A percentile compares a stretch with the other conserved stretches of the same genome.
Conservation (phyloP, 2,113 vertebrate species). For the Periophthalmodon schlosseri region DNA sequence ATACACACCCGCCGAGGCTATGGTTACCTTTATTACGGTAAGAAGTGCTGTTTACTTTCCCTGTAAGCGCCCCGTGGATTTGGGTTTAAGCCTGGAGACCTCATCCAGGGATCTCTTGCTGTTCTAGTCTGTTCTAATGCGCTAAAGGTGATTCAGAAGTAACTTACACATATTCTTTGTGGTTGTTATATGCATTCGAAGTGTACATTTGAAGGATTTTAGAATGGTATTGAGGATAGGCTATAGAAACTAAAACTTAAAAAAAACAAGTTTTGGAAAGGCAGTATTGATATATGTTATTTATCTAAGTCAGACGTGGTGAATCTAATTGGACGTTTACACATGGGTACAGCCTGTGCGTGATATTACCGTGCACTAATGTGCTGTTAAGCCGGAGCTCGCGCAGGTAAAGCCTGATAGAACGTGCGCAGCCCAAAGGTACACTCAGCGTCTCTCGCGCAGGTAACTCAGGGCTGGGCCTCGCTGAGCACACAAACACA, state of each 20-base stretch:
- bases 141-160: neutral
- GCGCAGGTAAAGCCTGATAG: conserved; percentile 28
- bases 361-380: neutral
- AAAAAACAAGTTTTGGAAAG: neutral
- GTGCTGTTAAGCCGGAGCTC: conserved; percentile 1
- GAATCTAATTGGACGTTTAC: conserved; percentile 9
- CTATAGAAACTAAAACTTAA: neutral
- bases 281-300: neutral
- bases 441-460: conserved; percentile 37
- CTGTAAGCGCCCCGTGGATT: neutral
- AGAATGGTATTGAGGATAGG: neutral
- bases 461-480: conserved; percentile 58
- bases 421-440: conserved; percentile 46
- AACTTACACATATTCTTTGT: neutral
- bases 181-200: neutral
- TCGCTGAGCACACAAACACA: conserved; percentile 32
- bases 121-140: neutral
- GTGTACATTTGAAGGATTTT: neutral
- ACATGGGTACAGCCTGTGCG: neutral
- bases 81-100: conserved; percentile 2
- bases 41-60: conserved; percentile 52
- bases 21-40: conserved; percentile 99
- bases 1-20: conserved; percentile 94
- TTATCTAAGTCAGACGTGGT: neutral
- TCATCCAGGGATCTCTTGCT: neutral